Conservation (phyloP, 2,888 invertebrate species). For the Melipona beecheii region DNA sequence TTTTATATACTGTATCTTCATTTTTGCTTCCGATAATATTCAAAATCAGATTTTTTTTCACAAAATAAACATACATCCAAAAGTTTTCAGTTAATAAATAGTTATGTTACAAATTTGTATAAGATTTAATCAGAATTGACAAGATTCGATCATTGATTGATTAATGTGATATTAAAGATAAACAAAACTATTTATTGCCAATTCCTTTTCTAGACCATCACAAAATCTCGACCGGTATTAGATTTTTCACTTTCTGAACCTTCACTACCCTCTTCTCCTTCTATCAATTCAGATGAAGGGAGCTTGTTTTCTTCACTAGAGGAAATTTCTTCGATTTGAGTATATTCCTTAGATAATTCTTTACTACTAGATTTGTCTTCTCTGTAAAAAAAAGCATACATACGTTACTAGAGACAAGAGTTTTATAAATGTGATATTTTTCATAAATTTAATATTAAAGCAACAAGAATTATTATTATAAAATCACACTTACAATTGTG, state of each 20-base stretch:
- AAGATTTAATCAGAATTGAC: slow-evolving; percentile 47
- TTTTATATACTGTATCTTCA: slow-evolving; percentile 11
- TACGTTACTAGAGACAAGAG: not conserved
- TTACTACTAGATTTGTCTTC: slow-evolving; percentile 65
- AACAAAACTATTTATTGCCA: slow-evolving; percentile 64
- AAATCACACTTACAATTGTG: slow-evolving; percentile 49
- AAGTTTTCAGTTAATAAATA: slow-evolving; percentile 42
- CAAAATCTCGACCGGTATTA: slow-evolving; percentile 94
- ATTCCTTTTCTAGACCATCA: slow-evolving; percentile 89
- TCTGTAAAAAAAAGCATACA: slow-evolving; percentile 42
- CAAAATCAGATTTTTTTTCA: slow-evolving; percentile 21
- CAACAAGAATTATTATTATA: not conserved
- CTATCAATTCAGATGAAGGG: slow-evolving; percentile 62
- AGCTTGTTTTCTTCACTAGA: slow-evolving; percentile 66
- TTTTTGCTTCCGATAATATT: slow-evolving; percentile 5
- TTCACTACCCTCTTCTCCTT: slow-evolving; percentile 80
- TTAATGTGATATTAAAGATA: slow-evolving; percentile 47
- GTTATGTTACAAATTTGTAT: slow-evolving; percentile 29
- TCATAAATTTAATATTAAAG: not conserved
- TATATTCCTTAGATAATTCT: slow-evolving; percentile 58
- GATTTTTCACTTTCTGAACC: slow-evolving; percentile 93
- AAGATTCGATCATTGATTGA: slow-evolving; percentile 59
- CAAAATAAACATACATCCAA: slow-evolving; percentile 26
- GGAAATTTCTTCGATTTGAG: slow-evolving; percentile 63
- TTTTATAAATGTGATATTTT: not conserved